Evolutionary conservation across 2,888 invertebrate genomes (phyloP).

Genomic region (Uropetala carovei): DNA sequence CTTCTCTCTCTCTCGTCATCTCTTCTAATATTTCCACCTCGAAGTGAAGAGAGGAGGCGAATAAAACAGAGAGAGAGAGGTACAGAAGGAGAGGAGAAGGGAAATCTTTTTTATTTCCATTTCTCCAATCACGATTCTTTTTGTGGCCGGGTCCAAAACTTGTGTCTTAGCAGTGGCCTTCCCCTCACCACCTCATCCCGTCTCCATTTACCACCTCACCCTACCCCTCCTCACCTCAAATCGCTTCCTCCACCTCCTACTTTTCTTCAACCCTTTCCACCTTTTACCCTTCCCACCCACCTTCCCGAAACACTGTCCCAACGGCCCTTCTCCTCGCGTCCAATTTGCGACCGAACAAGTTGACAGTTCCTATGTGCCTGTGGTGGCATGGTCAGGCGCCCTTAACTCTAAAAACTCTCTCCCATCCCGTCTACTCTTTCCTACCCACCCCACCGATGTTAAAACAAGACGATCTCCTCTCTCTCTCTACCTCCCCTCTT

Average conservation of each 20-base stretch:
- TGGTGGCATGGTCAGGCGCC: slow-evolving; percentile 31
- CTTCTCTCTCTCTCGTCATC: not conserved
- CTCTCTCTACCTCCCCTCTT: not conserved
- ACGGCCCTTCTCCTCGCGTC: slow-evolving; percentile 1
- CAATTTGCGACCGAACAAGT: slow-evolving; percentile 32
- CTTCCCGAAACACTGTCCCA: not conserved
- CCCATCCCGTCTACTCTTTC: not conserved
- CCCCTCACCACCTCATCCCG: slow-evolving; percentile 16
- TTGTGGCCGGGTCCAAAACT: slow-evolving; percentile 24
- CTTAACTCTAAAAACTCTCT: not conserved
- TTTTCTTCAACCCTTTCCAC: not conserved
- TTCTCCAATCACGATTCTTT: slow-evolving; percentile 24
- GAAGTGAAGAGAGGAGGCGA: not conserved
- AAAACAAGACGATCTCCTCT: not conserved
- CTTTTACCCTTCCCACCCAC: not conserved
- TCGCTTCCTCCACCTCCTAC: not conserved
- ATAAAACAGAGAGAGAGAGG: not conserved
- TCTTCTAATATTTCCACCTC: not conserved
- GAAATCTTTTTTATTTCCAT: slow-evolving; percentile 8
- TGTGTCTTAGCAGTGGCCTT: slow-evolving; percentile 32
- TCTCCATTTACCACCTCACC: slow-evolving; percentile 16
- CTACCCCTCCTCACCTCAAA: not conserved
- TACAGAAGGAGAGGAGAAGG: not conserved
- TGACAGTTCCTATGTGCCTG: slow-evolving; percentile 24
- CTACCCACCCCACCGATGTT: not conserved